A percentile compares a stretch with the other conserved stretches of the same genome.
These are phyloP conservation scores for Sussaba pulchella DNA, from an alignment of 2,888 invertebrate genomes.

Conservation along the genomic window DNA sequence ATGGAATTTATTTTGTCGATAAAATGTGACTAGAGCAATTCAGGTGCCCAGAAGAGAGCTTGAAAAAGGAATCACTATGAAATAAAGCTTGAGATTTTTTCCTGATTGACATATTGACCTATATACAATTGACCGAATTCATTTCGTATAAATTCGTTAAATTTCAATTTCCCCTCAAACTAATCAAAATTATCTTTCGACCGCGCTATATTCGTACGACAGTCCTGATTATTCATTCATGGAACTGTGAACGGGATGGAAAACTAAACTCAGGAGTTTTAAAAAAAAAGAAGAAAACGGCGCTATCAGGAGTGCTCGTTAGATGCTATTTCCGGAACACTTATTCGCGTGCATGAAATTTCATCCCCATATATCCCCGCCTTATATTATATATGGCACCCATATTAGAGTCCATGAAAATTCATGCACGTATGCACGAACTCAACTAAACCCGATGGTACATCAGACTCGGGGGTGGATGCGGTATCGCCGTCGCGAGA, in stretches of 20 bases:
- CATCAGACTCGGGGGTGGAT: slow-evolving; percentile 22
- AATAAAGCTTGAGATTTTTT: background rate
- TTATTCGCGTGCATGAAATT: slow-evolving; percentile 14
- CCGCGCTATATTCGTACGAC: too few species aligned
- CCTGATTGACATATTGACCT: background rate
- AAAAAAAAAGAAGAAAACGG: background rate
- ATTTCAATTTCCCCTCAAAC: too few species aligned
- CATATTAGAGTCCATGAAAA: slow-evolving; percentile 35
- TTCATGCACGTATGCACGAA: slow-evolving; percentile 60
- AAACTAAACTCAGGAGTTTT: too few species aligned
- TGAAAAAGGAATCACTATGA: too few species aligned
- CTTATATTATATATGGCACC: slow-evolving; percentile 3
- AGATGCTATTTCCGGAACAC: slow-evolving; percentile 28
- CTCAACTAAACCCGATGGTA: slow-evolving; percentile 46
- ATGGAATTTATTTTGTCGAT: too few species aligned
- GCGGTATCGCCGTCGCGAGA: slow-evolving; percentile 2
- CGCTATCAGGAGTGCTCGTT: slow-evolving; percentile 15
- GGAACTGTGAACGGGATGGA: too few species aligned
- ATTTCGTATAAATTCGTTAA: too few species aligned
- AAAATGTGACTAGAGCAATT: too few species aligned
- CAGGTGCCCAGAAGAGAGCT: too few species aligned
- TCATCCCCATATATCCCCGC: background rate
- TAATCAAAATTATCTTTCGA: too few species aligned
- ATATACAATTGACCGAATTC: background rate
- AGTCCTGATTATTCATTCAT: too few species aligned